These are phyloP conservation scores for Parascotia fuliginaria DNA, from an alignment of 2,888 invertebrate species.

Conservation along the genomic window DNA sequence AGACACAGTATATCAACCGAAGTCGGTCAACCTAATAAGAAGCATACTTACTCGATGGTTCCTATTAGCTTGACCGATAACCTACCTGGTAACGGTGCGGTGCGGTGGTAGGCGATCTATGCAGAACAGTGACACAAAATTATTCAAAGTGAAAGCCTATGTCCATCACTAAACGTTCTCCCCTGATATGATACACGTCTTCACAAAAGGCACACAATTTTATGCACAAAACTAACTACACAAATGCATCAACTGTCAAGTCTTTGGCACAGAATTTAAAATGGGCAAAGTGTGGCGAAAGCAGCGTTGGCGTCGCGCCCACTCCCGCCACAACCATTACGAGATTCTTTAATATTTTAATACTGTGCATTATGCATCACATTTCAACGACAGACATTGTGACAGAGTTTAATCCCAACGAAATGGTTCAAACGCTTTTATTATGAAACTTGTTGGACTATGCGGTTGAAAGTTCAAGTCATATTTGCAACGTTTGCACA, in stretches of 20 bases:
- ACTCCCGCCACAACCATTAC: slow-evolving; percentile 54
- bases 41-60: no score
- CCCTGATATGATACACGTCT: not conserved
- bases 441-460: slow-evolving; percentile 38
- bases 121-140: no score
- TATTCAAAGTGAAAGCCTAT: no score
- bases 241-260: slow-evolving; percentile 27
- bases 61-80: no score
- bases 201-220: slow-evolving; percentile 9
- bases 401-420: slow-evolving; percentile 60
- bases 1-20: no score
- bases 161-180: no score
- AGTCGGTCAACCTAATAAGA: no score
- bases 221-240: slow-evolving; percentile 19
- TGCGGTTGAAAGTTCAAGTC: slow-evolving; percentile 33
- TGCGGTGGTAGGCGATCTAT: no score
- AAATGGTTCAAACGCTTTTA: slow-evolving; percentile 48
- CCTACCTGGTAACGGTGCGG: no score
- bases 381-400: slow-evolving; percentile 60
- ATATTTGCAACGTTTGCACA: slow-evolving; percentile 17
- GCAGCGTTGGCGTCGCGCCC: slow-evolving; percentile 62
- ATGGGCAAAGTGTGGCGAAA: slow-evolving; percentile 55
- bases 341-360: slow-evolving; percentile 76
- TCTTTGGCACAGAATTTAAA: slow-evolving; percentile 54
- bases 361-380: slow-evolving; percentile 71